These are phyloP conservation scores for Drosophila sordidula DNA, from an alignment of 2,888 invertebrate species.

Conservation along the genomic window DNA sequence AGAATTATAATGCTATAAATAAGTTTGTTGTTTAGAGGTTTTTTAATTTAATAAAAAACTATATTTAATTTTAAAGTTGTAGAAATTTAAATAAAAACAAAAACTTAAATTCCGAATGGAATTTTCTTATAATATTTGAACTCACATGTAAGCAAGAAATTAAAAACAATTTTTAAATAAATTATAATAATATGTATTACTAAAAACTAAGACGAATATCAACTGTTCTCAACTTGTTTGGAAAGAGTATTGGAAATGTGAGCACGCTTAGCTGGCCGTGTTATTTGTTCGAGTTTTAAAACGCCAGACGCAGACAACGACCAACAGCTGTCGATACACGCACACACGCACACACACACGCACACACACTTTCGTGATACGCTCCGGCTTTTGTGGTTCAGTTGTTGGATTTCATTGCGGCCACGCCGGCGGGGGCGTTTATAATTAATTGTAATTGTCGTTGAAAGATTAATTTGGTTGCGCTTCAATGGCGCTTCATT, in stretches of 20 bases:
- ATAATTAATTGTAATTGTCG: constrained; percentile 83
- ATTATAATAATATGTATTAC: too few relatives aligned
- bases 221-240: neutral
- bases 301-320: constrained; percentile 46
- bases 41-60: too few relatives aligned
- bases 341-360: constrained; percentile 26
- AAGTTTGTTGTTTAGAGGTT: too few relatives aligned
- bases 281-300: constrained; percentile 39
- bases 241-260: constrained; percentile 6
- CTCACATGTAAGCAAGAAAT: too few relatives aligned
- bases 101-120: too few relatives aligned
- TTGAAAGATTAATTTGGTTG: constrained; percentile 83
- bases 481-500: constrained; percentile 80
- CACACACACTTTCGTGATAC: constrained; percentile 36
- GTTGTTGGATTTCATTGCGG: constrained; percentile 57
- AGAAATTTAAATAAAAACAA: too few relatives aligned
- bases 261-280: constrained; percentile 9
- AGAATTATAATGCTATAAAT: too few relatives aligned
- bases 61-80: too few relatives aligned
- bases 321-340: constrained; percentile 71
- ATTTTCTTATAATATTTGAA: too few relatives aligned
- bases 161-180: too few relatives aligned
- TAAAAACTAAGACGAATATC: neutral
- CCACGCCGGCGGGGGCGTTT: constrained; percentile 72
- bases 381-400: constrained; percentile 60